These are phyloP conservation scores for Isoperla grammatica DNA, from an alignment of 2,888 invertebrate species.

Conservation along the genomic window DNA sequence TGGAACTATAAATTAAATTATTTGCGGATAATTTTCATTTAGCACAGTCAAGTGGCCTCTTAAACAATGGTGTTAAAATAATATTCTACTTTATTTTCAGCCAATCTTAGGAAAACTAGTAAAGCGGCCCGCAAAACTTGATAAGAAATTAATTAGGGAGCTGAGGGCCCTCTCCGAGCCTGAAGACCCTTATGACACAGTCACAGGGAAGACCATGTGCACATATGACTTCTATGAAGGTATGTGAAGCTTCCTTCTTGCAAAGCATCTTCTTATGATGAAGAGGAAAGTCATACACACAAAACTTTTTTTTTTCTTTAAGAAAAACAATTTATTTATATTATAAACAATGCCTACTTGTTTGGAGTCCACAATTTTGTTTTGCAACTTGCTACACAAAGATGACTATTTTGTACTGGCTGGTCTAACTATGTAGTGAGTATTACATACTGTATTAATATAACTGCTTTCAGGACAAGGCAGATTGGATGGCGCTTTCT, in stretches of 20 bases:
- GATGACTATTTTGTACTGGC: too few relatives aligned
- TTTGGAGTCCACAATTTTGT: too few relatives aligned
- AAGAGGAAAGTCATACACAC: neutral
- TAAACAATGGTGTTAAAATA: too few relatives aligned
- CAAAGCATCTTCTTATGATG: too few relatives aligned
- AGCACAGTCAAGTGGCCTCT: too few relatives aligned
- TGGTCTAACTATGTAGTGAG: too few relatives aligned
- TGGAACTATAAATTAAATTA: too few relatives aligned
- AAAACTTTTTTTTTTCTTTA: conserved; percentile 5
- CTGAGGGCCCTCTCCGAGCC: conserved; percentile 66
- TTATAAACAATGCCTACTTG: too few relatives aligned
- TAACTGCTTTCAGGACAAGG: conserved; percentile 75
- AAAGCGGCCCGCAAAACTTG: conserved; percentile 76
- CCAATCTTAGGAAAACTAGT: conserved; percentile 79
- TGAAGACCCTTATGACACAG: conserved; percentile 80
- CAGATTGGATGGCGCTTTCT: conserved; percentile 93
- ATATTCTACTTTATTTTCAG: conserved; percentile 54
- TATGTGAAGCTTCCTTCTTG: conserved; percentile 40
- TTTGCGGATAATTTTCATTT: too few relatives aligned
- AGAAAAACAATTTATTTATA: conserved; percentile 6
- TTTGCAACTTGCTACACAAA: too few relatives aligned
- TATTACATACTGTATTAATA: too few relatives aligned
- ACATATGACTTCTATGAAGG: conserved; percentile 98
- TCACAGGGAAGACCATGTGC: conserved; percentile 91
- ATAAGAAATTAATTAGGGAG: conserved; percentile 72